Evolutionary conservation across 2,888 invertebrate genomes (phyloP), one percentile per base, ranked within the genome.

Genomic region (Parnassius glacialis): DNA sequence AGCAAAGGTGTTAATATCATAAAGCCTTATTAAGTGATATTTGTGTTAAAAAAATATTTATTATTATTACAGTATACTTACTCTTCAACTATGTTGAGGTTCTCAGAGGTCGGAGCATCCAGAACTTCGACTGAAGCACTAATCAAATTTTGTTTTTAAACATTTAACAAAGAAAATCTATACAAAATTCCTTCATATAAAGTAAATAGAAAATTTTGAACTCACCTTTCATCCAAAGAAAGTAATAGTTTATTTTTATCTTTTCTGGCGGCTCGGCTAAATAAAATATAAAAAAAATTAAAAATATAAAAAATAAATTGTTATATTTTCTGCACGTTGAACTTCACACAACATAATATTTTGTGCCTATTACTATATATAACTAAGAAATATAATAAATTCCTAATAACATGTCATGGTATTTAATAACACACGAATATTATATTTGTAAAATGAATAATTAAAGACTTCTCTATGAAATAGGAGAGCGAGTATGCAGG

Each of bases 41-140:
- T 0, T 34, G 7, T 34, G 34, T 34, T 0, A 34, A 20, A 20
- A 20, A 20, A 20, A 20, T 7, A 25, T 34, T 34, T 34, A 34
- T 7, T 0, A 5, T 7, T 34, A 34, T 34, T 34, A 34, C 7
- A 44, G 50, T 44, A 62, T 20, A 82, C 82, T 82, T 75, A 82
- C 83, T 79, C 75, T 62, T 79, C 77, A 54, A 70, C 64, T 58
- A 68, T 54, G 53, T 74, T 68, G 20, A 67, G 63, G 9, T 74
- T 59, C 43, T 69, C 65, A 55, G 71, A 68, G 41, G 73, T 70
- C 10, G 58, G 55, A 9, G 64, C 56, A 25, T 74, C 73, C 73
- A 73, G 67, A 56, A 64, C 64, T 7, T 13, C 48, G 9, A 66
- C 64, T 44, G 74, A 61, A 25, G 73, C 78, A 79, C 83, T 83